phyloP scores from a whole-genome alignment of 1,140 invertebrate species.

The Fragariocoptes setiger region DNA sequence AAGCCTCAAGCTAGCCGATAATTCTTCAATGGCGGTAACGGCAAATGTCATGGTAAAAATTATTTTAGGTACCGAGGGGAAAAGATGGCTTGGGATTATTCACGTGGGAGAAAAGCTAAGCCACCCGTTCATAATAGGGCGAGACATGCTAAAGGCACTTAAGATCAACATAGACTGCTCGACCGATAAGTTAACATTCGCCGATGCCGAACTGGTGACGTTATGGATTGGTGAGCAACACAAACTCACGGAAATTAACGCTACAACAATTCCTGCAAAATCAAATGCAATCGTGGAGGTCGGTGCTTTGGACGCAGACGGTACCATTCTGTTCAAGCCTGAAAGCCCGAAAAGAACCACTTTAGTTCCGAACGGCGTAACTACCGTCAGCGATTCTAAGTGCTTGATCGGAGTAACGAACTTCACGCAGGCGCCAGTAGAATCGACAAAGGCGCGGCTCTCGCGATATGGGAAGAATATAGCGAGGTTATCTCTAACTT shows the following conservation, averaged over 20 bases:
- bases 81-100: neutral
- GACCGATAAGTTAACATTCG: too few relatives aligned
- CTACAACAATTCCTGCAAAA: neutral
- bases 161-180: neutral
- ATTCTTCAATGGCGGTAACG: neutral
- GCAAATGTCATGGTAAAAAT: neutral
- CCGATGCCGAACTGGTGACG: neutral
- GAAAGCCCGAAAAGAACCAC: too few relatives aligned
- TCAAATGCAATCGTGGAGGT: neutral
- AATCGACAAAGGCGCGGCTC: too few relatives aligned
- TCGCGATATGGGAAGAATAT: too few relatives aligned
- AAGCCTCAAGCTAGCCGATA: neutral
- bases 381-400: too few relatives aligned
- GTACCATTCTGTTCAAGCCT: too few relatives aligned
- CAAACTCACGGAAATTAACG: neutral
- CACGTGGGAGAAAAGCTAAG: neutral
- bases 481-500: neutral
- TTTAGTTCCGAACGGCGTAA: too few relatives aligned
- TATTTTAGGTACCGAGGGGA: neutral
- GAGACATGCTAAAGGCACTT: neutral
- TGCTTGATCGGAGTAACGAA: too few relatives aligned
- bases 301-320: neutral
- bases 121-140: neutral
- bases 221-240: neutral
- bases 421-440: too few relatives aligned